phyloP scores from a whole-genome alignment of 37 sponge, comb jelly and placozoan genomes.

The Axinella damicornis region DNA sequence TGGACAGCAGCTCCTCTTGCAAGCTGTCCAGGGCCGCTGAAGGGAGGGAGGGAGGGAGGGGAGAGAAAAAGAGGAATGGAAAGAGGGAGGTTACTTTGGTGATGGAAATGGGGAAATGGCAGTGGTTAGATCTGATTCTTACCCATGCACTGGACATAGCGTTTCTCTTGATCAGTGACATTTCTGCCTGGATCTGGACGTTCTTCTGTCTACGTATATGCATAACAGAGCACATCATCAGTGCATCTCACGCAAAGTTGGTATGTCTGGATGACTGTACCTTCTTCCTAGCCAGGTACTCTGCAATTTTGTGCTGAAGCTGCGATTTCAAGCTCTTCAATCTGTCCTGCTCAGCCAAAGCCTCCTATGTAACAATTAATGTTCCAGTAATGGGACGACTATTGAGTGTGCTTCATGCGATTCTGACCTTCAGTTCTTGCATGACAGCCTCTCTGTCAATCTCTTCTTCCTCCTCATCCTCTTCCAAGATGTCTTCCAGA shows the following conservation, averaged over 20 bases:
- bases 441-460: conserved; percentile 54
- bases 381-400: too few species aligned
- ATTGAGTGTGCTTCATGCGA: too few species aligned
- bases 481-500: conserved; percentile 36
- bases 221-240: background rate
- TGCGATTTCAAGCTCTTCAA: conserved; percentile 54
- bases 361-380: conserved; percentile 7
- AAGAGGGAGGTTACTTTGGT: background rate
- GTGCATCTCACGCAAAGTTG: background rate
- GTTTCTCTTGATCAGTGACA: conserved; percentile 92
- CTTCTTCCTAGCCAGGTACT: conserved; percentile 86
- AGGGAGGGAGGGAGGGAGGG: background rate
- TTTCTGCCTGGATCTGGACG: conserved; percentile 79
- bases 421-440: conserved; percentile 9
- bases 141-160: conserved; percentile 84
- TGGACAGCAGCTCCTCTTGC: conserved; percentile 59
- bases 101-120: background rate
- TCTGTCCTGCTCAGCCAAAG: conserved; percentile 72
- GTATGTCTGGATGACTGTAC: background rate
- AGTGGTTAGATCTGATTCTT: background rate
- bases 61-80: too few species aligned
- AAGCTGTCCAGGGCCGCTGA: conserved; percentile 73
- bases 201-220: conserved; percentile 74
- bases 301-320: conserved; percentile 91
- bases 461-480: conserved; percentile 50